These are phyloP conservation scores for Microcebus murinus DNA, from an alignment of 2,113 vertebrate species.

Conservation along the genomic window DNA sequence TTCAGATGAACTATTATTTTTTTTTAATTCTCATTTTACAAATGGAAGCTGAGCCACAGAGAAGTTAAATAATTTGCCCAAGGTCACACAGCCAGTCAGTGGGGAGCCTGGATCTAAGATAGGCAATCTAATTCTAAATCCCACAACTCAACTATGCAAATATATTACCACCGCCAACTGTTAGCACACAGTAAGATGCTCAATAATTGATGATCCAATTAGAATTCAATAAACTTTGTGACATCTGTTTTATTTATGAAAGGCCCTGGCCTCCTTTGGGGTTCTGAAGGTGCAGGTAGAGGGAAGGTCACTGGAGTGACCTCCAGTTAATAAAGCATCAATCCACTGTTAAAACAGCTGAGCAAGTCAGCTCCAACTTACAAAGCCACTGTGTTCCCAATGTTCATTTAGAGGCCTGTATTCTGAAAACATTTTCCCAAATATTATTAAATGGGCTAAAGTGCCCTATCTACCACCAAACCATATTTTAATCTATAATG, in stretches of 20 bases:
- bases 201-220: not conserved
- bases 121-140: not conserved
- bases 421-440: not conserved
- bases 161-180: not conserved
- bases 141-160: not conserved
- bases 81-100: not conserved
- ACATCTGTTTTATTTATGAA: not conserved
- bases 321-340: not conserved
- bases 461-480: not conserved
- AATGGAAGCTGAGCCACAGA: not conserved
- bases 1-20: not conserved
- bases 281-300: not conserved
- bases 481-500: not conserved
- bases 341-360: not conserved
- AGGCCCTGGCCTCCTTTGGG: not conserved
- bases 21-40: constrained; percentile 3
- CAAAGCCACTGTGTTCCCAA: not conserved
- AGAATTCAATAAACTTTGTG: not conserved
- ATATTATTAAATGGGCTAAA: not conserved
- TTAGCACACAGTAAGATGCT: not conserved
- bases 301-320: not conserved
- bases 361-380: not conserved
- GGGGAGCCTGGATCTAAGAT: not conserved
- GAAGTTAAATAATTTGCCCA: not conserved
- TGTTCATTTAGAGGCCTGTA: not conserved